A percentile compares a stretch with the other conserved stretches of the same genome.
These are phyloP conservation scores for Epicauta chinensis DNA, from an alignment of 1,140 invertebrate species.

Conservation along the genomic window DNA sequence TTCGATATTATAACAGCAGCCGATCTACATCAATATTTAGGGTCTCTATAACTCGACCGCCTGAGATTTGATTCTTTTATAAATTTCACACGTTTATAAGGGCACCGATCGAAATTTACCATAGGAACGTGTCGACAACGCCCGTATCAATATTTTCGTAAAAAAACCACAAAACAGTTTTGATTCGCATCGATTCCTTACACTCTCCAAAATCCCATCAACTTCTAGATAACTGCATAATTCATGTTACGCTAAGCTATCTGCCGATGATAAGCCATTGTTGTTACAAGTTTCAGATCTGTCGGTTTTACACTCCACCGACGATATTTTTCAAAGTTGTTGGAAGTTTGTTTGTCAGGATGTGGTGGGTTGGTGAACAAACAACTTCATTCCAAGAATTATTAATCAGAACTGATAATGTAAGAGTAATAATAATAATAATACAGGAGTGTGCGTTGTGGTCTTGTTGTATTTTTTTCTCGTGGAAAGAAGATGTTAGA, in stretches of 20 bases:
- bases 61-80: constrained; percentile 25
- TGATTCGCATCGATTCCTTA: too few relatives aligned
- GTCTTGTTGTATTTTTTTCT: too few relatives aligned
- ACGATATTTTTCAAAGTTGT: constrained; percentile 11
- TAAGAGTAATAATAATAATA: too few relatives aligned
- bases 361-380: neutral
- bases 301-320: constrained; percentile 1
- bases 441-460: too few relatives aligned
- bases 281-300: constrained; percentile 17
- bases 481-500: too few relatives aligned
- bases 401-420: too few relatives aligned
- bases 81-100: constrained; percentile 23
- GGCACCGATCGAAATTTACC: constrained; percentile 17
- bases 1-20: constrained; percentile 12
- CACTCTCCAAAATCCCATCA: too few relatives aligned
- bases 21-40: constrained; percentile 24
- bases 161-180: too few relatives aligned
- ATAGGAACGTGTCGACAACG: constrained; percentile 10
- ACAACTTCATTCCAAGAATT: too few relatives aligned
- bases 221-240: constrained; percentile 4
- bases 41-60: constrained; percentile 24
- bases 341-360: constrained; percentile 8
- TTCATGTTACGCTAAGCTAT: constrained; percentile 9
- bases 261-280: constrained; percentile 14
- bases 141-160: too few relatives aligned